phyloP scores from a whole-genome alignment of 2,113 vertebrate species.

The Amblyopsis rosae region DNA sequence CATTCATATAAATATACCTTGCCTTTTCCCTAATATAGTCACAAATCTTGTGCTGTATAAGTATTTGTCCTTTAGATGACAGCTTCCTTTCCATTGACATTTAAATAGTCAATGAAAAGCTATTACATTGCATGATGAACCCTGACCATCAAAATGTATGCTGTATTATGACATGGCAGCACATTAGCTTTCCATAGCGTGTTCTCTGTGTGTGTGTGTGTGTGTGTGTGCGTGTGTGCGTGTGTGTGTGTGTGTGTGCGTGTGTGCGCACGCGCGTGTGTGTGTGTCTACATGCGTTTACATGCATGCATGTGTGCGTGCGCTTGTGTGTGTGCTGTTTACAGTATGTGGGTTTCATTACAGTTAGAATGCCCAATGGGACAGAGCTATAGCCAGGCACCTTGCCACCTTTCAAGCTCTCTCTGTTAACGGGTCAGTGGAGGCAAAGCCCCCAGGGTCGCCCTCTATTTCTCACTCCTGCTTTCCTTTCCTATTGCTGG shows the following conservation, averaged over 20 bases:
- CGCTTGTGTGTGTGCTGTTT: neutral
- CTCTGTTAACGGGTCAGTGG: constrained; percentile 42
- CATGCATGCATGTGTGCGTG: neutral
- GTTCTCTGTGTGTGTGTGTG: constrained; percentile 2
- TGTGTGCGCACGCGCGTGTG: neutral
- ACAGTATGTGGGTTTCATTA: constrained; percentile 1
- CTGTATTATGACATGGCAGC: constrained; percentile 19
- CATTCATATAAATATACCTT: neutral
- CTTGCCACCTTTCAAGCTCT: constrained; percentile 36
- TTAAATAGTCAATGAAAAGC: constrained; percentile 37
- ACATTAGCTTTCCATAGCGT: constrained; percentile 3
- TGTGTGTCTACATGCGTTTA: constrained; percentile 13
- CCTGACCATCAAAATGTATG: constrained; percentile 43
- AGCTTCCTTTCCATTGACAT: constrained; percentile 34
- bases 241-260: constrained; percentile 6
- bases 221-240: neutral
- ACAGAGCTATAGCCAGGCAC: neutral
- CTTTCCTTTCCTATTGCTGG: constrained; percentile 1
- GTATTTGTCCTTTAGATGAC: constrained; percentile 18
- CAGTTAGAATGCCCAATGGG: constrained; percentile 33
- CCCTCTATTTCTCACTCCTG: neutral
- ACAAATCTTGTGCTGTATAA: neutral
- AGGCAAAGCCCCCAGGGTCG: constrained; percentile 27
- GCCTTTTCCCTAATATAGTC: neutral
- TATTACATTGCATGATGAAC: constrained; percentile 38